Base-by-base conservation (phyloP, 92 coral and sea anemone species). In the Epizoanthus scotinus region DNA sequence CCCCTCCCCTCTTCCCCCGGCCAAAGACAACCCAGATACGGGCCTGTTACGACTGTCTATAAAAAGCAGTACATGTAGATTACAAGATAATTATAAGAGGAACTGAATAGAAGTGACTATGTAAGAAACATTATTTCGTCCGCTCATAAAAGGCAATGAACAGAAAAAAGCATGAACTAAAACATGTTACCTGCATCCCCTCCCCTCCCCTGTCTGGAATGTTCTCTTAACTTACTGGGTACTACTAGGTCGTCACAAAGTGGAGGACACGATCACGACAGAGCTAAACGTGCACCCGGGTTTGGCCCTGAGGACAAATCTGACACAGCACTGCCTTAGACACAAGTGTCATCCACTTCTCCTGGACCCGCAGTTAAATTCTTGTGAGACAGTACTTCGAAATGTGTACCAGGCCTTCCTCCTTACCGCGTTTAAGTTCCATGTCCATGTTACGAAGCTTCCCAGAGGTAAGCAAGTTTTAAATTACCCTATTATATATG, bases 271-370 rank as follows among this genome's bases (percentile, higher is more conserved):
- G 17, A 29, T 87, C n/a, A 70, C 78, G 3, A 47, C 70, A 15
- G 85, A 82, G 26, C 34, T 68, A 27, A 29, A 18, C 26, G 17
- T 9, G 21, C 47, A 85, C 70, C 91, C 94, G 49, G 92, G 92
- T 3, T 66, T 56, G 27, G 83, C 87, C 84, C 74, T 90, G 17
- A 64, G 71, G 20, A 8, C 26, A 24, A 85, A 84, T 66, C 80
- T 90, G 62, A 3, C 40, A 6, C 82, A 71, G 73, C 78, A 47
- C 81, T 84, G 88, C 52, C 82, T 89, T 42, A 86, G 82, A 25
- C 84, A 89, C 17, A 93, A 93, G 82, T 89, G 93, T 82, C 93
- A 90, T 81, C 95, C 95, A n/a, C 72, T 93, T 29, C 93, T 93
- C 12, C 78, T 93, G 79, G 94, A 90, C 89, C 66, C 72, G 0